Conservation (phyloP, 2,797 vertebrate species). For the Muraenolepis orangiensis region DNA sequence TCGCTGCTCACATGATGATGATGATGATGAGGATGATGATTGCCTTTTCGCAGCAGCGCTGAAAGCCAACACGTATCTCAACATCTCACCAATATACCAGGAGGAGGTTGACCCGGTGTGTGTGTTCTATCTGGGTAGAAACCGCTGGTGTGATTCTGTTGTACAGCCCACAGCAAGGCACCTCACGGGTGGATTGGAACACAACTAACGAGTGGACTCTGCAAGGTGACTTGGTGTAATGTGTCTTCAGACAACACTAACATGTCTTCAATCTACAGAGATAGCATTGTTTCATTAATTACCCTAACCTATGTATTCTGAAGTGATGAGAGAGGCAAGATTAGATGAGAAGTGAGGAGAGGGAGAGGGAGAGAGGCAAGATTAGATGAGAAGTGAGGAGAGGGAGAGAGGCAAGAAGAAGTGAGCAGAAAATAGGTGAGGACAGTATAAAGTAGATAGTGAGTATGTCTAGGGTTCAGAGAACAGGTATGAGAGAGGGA, state of each 20-base stretch:
- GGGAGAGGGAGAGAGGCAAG: no score
- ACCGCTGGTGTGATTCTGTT: background rate
- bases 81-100: constrained; percentile 32
- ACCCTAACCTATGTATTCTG: background rate
- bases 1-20: no score
- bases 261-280: background rate
- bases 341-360: background rate
- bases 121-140: background rate
- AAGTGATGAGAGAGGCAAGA: background rate
- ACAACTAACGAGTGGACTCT: background rate
- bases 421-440: no score
- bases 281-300: background rate
- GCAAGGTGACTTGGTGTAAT: background rate
- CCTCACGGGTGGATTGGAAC: background rate
- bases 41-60: constrained; percentile 45
- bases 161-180: background rate
- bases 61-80: constrained; percentile 23
- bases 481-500: background rate
- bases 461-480: background rate
- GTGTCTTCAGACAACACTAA: background rate
- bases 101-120: constrained; percentile 33
- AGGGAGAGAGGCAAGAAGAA: no score
- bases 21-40: no score
- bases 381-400: no score
- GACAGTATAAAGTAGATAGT: background rate